Evolutionary conservation across 2,888 invertebrate genomes (phyloP).

Genomic region (Allacma fusca): DNA sequence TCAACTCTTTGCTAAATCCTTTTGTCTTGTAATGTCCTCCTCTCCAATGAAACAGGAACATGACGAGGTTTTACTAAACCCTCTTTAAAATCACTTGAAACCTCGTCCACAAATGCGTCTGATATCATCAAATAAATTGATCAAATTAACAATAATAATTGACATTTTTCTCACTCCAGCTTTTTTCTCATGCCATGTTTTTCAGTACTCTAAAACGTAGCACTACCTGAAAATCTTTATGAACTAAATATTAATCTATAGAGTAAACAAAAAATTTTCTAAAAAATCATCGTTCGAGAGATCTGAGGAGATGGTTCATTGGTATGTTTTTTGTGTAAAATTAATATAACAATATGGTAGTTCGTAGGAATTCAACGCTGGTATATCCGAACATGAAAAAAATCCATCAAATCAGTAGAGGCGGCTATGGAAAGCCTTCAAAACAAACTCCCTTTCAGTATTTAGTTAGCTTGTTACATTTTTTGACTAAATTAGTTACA

Average conservation of each 20-base stretch:
- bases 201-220: slow-evolving; percentile 12
- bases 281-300: slow-evolving; percentile 41
- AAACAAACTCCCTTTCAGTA: slow-evolving; percentile 16
- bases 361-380: slow-evolving; percentile 19
- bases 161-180: neutral
- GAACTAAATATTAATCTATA: slow-evolving; percentile 30
- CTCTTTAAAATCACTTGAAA: slow-evolving; percentile 11
- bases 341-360: slow-evolving; percentile 24
- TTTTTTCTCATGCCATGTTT: slow-evolving; percentile 26
- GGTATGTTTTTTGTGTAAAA: slow-evolving; percentile 32
- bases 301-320: slow-evolving; percentile 43
- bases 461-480: slow-evolving; percentile 26
- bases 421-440: neutral
- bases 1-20: neutral
- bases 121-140: neutral
- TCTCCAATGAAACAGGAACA: slow-evolving; percentile 29
- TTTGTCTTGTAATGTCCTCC: neutral
- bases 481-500: slow-evolving; percentile 38
- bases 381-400: slow-evolving; percentile 9
- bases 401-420: slow-evolving; percentile 13
- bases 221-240: slow-evolving; percentile 23
- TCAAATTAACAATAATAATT: neutral
- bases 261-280: slow-evolving; percentile 34
- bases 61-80: slow-evolving; percentile 35
- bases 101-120: neutral